Evolutionary conservation across 2,888 invertebrate genomes (phyloP).

Genomic region (Lypha dubia): DNA sequence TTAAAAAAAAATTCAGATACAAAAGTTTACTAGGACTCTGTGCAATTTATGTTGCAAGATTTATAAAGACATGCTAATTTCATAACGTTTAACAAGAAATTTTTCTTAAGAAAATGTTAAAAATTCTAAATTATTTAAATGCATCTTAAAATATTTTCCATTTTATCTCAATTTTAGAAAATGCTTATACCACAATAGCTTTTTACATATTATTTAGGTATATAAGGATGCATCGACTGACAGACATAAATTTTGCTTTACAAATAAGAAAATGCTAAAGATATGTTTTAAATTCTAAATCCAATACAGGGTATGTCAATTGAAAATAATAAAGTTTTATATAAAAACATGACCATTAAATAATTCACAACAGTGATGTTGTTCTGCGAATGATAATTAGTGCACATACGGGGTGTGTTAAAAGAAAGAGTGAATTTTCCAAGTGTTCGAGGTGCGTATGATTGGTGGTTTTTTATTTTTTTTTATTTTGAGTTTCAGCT

Average conservation of each 20-base stretch:
- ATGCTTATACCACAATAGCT: conserved; percentile 17
- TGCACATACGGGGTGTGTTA: too few relatives aligned
- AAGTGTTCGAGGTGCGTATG: too few relatives aligned
- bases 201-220: neutral
- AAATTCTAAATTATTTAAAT: conserved; percentile 34
- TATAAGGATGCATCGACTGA: conserved; percentile 42
- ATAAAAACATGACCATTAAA: too few relatives aligned
- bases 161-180: conserved; percentile 44
- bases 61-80: neutral
- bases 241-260: conserved; percentile 59
- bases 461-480: too few relatives aligned
- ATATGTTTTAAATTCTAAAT: conserved; percentile 1
- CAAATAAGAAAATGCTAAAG: conserved; percentile 21
- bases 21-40: too few relatives aligned
- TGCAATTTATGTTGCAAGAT: too few relatives aligned
- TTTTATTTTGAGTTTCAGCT: too few relatives aligned
- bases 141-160: conserved; percentile 19
- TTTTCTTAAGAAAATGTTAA: neutral
- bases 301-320: neutral
- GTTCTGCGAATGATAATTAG: too few relatives aligned
- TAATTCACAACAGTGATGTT: too few relatives aligned
- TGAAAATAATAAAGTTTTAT: too few relatives aligned
- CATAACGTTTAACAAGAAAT: neutral
- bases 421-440: too few relatives aligned
- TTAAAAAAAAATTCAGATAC: too few relatives aligned